These are phyloP conservation scores for Muscicapa striata DNA, from an alignment of 2,797 vertebrate species.

Conservation along the genomic window DNA sequence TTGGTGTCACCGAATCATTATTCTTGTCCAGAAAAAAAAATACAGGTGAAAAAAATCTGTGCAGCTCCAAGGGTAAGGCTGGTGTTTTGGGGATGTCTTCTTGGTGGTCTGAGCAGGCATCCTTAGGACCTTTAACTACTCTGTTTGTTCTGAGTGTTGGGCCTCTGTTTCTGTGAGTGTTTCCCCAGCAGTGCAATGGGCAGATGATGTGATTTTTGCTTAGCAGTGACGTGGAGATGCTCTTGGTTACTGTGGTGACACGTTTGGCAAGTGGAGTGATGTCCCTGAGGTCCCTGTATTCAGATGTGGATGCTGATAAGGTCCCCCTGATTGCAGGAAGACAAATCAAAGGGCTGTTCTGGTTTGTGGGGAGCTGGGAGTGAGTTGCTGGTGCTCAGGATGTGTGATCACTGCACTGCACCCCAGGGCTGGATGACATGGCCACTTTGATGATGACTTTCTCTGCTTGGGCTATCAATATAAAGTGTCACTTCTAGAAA, in stretches of 20 bases:
- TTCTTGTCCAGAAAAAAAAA: neutral
- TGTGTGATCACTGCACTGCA: neutral
- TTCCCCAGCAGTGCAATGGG: neutral
- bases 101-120: neutral
- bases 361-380: neutral
- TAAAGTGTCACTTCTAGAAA: slow-evolving; percentile 21
- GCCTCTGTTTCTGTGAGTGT: neutral
- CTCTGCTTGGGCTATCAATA: slow-evolving; percentile 19
- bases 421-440: neutral
- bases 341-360: neutral
- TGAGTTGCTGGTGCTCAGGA: neutral
- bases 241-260: neutral
- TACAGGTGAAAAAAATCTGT: neutral
- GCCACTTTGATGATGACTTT: slow-evolving; percentile 5
- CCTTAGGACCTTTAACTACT: neutral
- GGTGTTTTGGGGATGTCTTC: neutral
- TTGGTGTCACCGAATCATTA: neutral
- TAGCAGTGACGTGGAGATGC: neutral
- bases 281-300: fast-evolving
- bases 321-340: neutral
- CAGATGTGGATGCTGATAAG: neutral
- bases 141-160: neutral
- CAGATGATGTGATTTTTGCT: neutral
- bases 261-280: too few relatives aligned
- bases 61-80: neutral